A percentile compares a stretch with the other conserved stretches of the same genome.
Evolutionary conservation across 2,888 invertebrate species (phyloP).

Genomic region (Phymatocera aterrima): DNA sequence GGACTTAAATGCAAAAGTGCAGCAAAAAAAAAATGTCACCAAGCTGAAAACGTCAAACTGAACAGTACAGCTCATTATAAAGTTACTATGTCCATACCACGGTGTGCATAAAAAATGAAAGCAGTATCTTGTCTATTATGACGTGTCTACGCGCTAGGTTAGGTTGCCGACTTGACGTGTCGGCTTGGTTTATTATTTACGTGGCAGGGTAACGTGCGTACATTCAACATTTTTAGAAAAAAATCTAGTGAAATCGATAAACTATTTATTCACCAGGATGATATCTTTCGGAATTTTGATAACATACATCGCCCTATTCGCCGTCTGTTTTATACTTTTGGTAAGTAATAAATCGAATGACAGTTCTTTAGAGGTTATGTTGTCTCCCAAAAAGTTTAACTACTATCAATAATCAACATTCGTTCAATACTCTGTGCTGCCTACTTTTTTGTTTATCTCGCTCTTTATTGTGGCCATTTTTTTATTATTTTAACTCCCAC

Average conservation of each 20-base stretch:
- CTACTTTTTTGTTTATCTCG: not conserved
- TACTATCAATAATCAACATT: not conserved
- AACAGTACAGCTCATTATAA: too few species aligned
- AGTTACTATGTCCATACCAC: too few species aligned
- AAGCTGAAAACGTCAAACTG: too few species aligned
- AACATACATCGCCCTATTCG: constrained; percentile 42
- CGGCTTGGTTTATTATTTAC: constrained; percentile 44
- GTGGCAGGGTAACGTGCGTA: constrained; percentile 53
- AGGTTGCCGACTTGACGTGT: too few species aligned
- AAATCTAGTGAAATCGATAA: not conserved
- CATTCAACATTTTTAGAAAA: constrained; percentile 35
- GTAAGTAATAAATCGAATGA: constrained; percentile 54
- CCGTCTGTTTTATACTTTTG: constrained; percentile 43
- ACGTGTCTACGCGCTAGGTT: too few species aligned
- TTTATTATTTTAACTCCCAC: not conserved
- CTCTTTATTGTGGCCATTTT: not conserved
- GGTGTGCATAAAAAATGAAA: too few species aligned
- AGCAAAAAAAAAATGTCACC: too few species aligned
- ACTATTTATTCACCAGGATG: constrained; percentile 49
- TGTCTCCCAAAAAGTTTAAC: not conserved
- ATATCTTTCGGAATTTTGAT: constrained; percentile 50
- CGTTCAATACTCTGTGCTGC: not conserved
- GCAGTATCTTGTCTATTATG: too few species aligned
- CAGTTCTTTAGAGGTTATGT: constrained; percentile 50
- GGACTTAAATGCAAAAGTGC: too few species aligned